These are phyloP conservation scores for Sparidentex hasta DNA, from an alignment of 2,797 vertebrate species.

Conservation along the genomic window DNA sequence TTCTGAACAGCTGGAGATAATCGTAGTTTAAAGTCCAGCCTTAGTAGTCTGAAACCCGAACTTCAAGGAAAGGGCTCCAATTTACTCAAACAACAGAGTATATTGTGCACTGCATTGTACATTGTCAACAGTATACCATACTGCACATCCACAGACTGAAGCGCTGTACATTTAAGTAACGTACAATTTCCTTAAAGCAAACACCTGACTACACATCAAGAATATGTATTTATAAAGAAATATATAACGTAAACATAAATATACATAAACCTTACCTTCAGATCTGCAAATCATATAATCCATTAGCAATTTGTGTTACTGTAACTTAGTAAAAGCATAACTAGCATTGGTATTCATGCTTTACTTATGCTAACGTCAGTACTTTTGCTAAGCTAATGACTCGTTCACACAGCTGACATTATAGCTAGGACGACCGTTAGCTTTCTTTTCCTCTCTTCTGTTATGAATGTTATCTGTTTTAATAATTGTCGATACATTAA, in stretches of 20 bases:
- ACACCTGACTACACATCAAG: background rate
- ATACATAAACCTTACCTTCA: background rate
- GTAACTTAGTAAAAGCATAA: background rate
- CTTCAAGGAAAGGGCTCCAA: background rate
- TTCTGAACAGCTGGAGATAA: background rate
- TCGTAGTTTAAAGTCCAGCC: conserved; percentile 3
- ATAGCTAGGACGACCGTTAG: fast-evolving
- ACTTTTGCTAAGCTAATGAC: background rate
- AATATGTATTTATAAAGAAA: background rate
- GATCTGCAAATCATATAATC: background rate
- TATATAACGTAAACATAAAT: too few relatives aligned
- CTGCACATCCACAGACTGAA: background rate
- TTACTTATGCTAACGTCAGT: background rate
- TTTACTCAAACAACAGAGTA: background rate
- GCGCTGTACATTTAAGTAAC: background rate
- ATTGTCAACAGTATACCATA: too few relatives aligned
- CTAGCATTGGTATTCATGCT: background rate
- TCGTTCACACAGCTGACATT: background rate
- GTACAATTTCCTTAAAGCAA: background rate
- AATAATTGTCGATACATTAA: background rate
- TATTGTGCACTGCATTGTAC: too few relatives aligned
- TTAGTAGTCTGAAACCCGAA: background rate
- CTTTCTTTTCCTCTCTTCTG: background rate
- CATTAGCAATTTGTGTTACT: fast-evolving
- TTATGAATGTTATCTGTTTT: background rate